These are phyloP conservation scores for Chrysomela aeneicollis DNA, from an alignment of 2,888 invertebrate genomes.

Conservation along the genomic window DNA sequence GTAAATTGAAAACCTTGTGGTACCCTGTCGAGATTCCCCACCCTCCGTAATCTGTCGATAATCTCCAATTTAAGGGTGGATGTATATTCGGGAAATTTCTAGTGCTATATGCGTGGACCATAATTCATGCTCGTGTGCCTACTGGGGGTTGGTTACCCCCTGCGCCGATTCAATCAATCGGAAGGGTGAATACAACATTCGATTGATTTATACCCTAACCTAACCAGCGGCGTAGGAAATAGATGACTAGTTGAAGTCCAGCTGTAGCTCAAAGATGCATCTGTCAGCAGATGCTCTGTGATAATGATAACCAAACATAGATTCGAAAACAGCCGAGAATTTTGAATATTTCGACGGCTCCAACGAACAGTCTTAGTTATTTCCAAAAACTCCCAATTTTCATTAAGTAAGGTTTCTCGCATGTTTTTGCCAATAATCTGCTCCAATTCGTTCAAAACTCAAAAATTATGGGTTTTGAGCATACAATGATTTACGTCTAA, in stretches of 20 bases:
- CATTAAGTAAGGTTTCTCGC: too few relatives aligned
- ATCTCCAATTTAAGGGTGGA: neutral
- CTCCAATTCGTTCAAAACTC: too few relatives aligned
- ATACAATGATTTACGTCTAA: too few relatives aligned
- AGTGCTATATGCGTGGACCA: conserved; percentile 7
- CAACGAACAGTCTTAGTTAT: too few relatives aligned
- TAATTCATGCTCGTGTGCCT: conserved; percentile 4
- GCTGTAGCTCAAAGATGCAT: neutral
- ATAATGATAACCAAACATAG: too few relatives aligned
- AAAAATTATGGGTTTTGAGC: too few relatives aligned
- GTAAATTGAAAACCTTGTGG: neutral
- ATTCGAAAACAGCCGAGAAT: too few relatives aligned
- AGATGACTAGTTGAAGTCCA: neutral
- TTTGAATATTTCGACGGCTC: too few relatives aligned
- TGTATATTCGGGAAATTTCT: conserved; percentile 2
- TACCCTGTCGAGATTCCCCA: neutral
- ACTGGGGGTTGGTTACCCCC: conserved; percentile 29
- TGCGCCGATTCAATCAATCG: conserved; percentile 48
- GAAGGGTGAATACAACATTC: conserved; percentile 45
- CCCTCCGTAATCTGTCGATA: neutral
- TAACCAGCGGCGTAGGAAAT: neutral
- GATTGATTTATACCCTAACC: conserved; percentile 50
- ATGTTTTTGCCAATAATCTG: too few relatives aligned
- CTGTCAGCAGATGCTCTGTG: neutral
- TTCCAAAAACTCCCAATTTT: too few relatives aligned